Percentiles rank a stretch among this genome's conserved stretches.
These are phyloP conservation scores for Clanis bilineata DNA, from an alignment of 2,888 invertebrate species.

Conservation along the genomic window DNA sequence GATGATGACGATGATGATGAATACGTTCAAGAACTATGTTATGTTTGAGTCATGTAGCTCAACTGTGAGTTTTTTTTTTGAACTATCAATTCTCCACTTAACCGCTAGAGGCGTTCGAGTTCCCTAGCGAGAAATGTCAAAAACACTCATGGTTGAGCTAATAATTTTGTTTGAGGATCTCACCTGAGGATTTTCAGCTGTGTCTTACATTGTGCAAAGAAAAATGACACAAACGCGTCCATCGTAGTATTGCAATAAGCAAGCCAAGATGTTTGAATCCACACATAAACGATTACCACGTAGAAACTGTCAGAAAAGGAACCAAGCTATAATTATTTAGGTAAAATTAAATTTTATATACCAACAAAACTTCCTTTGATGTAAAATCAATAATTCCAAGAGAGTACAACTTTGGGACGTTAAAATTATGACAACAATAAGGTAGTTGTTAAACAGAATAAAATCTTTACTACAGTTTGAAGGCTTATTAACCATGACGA, in stretches of 20 bases:
- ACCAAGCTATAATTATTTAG: background rate
- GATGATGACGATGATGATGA: no score
- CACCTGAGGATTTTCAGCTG: slow-evolving; percentile 60
- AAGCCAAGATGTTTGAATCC: slow-evolving; percentile 52
- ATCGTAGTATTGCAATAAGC: slow-evolving; percentile 54
- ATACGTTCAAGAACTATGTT: no score
- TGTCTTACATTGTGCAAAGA: slow-evolving; percentile 52
- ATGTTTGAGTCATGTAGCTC: no score
- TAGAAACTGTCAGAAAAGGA: background rate
- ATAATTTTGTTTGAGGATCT: slow-evolving; percentile 22
- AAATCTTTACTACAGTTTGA: slow-evolving; percentile 3
- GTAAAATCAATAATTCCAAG: background rate
- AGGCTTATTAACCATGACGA: background rate
- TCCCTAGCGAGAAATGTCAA: no score
- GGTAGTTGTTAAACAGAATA: slow-evolving; percentile 1
- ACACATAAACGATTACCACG: slow-evolving; percentile 39
- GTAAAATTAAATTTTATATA: background rate
- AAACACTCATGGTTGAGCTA: no score
- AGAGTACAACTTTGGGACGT: background rate
- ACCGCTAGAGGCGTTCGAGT: no score
- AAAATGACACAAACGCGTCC: slow-evolving; percentile 50
- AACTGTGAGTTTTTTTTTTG: no score
- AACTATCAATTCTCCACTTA: no score
- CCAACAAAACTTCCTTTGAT: background rate
- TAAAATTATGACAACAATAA: background rate